Conservation (phyloP, 1,140 invertebrate species). For the Marisa cornuarietis region DNA sequence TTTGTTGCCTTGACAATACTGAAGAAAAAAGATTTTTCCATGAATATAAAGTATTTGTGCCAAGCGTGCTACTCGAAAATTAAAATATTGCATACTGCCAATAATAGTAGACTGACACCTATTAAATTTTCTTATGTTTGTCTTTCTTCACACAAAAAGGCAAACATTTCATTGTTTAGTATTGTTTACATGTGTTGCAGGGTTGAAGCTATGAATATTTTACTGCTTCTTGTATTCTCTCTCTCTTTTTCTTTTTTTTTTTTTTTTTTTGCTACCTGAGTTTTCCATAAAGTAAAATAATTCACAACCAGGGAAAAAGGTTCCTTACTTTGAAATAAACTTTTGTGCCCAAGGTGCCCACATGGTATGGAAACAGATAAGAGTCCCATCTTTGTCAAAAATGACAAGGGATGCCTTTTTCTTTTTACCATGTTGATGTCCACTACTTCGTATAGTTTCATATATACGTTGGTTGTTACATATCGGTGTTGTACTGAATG, state of each 20-base stretch:
- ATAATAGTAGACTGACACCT: too few species aligned
- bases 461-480: neutral
- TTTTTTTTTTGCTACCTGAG: too few species aligned
- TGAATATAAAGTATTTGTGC: neutral
- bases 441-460: constrained; percentile 49
- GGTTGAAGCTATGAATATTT: too few species aligned
- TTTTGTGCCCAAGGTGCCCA: constrained; percentile 68
- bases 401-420: constrained; percentile 65
- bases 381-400: constrained; percentile 70
- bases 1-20: constrained; percentile 54
- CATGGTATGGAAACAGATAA: constrained; percentile 69
- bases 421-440: constrained; percentile 25
- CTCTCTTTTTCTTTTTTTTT: too few species aligned
- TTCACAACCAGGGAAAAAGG: neutral
- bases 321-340: constrained; percentile 55
- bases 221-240: too few species aligned
- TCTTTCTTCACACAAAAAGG: too few species aligned
- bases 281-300: too few species aligned
- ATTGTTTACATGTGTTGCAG: too few species aligned
- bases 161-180: too few species aligned
- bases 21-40: constrained; percentile 23
- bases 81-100: neutral
- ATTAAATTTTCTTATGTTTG: too few species aligned
- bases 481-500: neutral
- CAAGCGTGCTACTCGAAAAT: constrained; percentile 2